These are phyloP conservation scores for Camponotus fellah DNA, from an alignment of 2,888 invertebrate genomes.

Conservation along the genomic window DNA sequence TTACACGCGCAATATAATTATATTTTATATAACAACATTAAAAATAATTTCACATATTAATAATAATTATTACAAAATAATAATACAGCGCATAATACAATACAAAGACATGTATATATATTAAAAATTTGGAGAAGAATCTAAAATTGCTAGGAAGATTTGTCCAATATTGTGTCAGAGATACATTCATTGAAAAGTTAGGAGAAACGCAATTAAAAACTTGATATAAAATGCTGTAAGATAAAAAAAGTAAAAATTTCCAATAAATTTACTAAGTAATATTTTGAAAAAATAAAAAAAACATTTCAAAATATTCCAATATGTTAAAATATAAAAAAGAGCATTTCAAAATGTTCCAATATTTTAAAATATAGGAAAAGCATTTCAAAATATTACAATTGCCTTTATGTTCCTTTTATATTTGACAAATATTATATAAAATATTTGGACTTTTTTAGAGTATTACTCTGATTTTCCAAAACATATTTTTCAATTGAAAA, in stretches of 20 bases:
- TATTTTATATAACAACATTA: slow-evolving; percentile 65
- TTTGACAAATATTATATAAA: background rate
- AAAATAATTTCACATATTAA: slow-evolving; percentile 64
- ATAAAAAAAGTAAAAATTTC: background rate
- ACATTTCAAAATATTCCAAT: background rate
- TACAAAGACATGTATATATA: background rate
- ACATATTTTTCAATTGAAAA: slow-evolving; percentile 15
- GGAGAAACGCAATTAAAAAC: background rate
- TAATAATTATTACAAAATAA: slow-evolving; percentile 23
- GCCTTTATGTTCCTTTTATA: background rate
- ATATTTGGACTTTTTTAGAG: background rate
- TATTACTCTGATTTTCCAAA: background rate
- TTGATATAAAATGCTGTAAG: background rate
- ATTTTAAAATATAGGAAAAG: background rate
- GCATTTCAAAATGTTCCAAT: background rate
- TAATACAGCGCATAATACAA: slow-evolving; percentile 2
- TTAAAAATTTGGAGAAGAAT: slow-evolving; percentile 22
- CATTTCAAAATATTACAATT: background rate
- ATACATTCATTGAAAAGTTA: slow-evolving; percentile 25
- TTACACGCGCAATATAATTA: slow-evolving; percentile 49
- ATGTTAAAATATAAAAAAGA: background rate
- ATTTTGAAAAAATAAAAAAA: background rate
- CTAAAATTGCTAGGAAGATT: slow-evolving; percentile 30
- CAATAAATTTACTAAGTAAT: background rate
- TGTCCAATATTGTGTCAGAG: background rate